Evolutionary conservation across 1,140 invertebrate genomes (phyloP).

Genomic region (Heliconius congener): DNA sequence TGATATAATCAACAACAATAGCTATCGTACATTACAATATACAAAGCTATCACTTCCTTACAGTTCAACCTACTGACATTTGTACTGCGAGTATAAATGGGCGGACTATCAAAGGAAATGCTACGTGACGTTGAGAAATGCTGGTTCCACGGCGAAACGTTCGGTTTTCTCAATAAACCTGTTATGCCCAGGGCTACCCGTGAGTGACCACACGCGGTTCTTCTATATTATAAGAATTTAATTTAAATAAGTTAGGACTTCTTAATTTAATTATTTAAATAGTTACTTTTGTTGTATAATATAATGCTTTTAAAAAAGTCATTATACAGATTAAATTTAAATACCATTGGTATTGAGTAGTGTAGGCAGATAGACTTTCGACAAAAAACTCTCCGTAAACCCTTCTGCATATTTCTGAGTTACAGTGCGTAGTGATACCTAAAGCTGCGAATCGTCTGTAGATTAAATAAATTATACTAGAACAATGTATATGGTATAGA

Average conservation of each 20-base stretch:
- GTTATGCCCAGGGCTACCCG: slow-evolving; percentile 31
- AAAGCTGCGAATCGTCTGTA: neutral
- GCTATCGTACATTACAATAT: too few relatives aligned
- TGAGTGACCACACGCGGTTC: neutral
- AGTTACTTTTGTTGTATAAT: neutral
- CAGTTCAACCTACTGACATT: slow-evolving; percentile 43
- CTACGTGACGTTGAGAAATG: slow-evolving; percentile 44
- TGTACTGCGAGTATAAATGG: slow-evolving; percentile 39
- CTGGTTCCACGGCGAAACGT: slow-evolving; percentile 39
- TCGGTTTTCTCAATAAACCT: slow-evolving; percentile 57
- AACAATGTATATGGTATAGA: neutral
- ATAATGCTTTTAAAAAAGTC: neutral
- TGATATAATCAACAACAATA: too few relatives aligned
- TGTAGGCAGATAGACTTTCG: neutral
- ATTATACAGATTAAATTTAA: neutral
- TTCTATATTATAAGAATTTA: neutral
- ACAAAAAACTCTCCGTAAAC: neutral
- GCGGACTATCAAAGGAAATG: slow-evolving; percentile 41
- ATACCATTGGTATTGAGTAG: neutral
- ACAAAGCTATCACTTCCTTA: slow-evolving; percentile 22
- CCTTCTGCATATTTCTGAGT: neutral
- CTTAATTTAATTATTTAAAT: too few relatives aligned
- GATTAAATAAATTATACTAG: neutral
- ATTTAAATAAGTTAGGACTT: neutral
- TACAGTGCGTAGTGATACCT: neutral